A percentile compares a stretch with the other conserved stretches of the same genome.
These are phyloP conservation scores for Brachyrhaphis roseni DNA, from an alignment of 2,797 vertebrate genomes.

Conservation along the genomic window DNA sequence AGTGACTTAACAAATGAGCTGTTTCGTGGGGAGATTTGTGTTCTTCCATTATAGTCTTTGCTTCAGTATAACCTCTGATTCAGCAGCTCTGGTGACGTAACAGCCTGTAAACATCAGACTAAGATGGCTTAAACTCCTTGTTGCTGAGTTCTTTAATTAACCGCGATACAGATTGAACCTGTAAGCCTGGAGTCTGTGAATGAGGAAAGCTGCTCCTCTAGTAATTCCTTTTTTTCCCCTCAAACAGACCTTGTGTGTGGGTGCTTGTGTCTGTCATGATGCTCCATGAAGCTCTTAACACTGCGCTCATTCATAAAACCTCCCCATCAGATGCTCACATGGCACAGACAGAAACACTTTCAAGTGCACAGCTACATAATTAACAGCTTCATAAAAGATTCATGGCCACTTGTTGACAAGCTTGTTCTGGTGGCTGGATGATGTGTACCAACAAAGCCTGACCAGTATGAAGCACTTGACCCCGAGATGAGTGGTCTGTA, in stretches of 20 bases:
- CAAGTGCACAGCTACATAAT: conserved; percentile 56
- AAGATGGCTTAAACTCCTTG: conserved; percentile 50
- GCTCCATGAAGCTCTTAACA: conserved; percentile 40
- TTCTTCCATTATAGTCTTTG: conserved; percentile 45
- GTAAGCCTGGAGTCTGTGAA: conserved; percentile 14
- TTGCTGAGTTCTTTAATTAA: conserved; percentile 31
- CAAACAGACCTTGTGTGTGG: conserved; percentile 7
- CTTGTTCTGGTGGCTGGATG: conserved; percentile 39
- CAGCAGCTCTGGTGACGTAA: conserved; percentile 47
- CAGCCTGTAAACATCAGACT: conserved; percentile 42
- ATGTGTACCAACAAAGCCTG: conserved; percentile 43
- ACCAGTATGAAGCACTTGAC: conserved; percentile 39
- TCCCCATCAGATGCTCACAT: conserved; percentile 55
- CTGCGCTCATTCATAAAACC: conserved; percentile 63
- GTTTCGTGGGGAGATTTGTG: conserved; percentile 23
- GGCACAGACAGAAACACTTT: conserved; percentile 44
- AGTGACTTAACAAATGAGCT: conserved; percentile 31
- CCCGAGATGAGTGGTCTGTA: conserved; percentile 34
- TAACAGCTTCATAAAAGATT: conserved; percentile 57
- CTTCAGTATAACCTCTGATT: conserved; percentile 51
- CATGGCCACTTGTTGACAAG: conserved; percentile 46
- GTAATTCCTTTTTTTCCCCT: background rate
- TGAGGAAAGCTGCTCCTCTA: background rate
- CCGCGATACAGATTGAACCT: conserved; percentile 13
- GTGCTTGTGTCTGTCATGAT: conserved; percentile 16